Conservation (phyloP, 2,888 invertebrate species). For the Cryptus armator region DNA sequence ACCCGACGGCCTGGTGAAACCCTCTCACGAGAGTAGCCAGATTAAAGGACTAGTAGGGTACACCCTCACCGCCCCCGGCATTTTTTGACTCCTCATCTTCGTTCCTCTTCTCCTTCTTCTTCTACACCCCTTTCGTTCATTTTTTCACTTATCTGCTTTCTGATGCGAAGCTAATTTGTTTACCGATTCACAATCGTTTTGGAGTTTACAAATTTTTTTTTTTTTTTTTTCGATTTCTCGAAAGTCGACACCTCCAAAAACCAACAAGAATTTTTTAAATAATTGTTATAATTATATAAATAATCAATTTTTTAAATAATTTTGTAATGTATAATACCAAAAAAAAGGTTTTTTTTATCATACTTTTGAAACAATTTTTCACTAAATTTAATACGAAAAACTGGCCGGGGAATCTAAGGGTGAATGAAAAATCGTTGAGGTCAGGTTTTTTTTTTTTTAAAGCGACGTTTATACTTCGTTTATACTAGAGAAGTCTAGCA, state of each 20-base stretch:
- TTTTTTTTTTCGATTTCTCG: neutral
- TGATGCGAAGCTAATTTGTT: neutral
- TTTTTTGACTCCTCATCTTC: neutral
- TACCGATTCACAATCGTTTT: neutral
- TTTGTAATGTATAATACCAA: neutral
- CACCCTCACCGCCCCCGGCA: constrained; percentile 62
- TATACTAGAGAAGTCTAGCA: neutral
- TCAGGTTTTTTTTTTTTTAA: neutral
- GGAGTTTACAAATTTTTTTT: neutral
- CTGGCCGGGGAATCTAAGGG: no score
- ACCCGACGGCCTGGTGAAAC: constrained; percentile 78
- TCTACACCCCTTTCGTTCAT: constrained; percentile 11
- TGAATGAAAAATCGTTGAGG: neutral
- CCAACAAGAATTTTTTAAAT: neutral
- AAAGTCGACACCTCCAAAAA: neutral
- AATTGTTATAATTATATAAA: no score
- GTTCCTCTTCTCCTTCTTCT: constrained; percentile 8
- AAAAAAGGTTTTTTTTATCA: neutral
- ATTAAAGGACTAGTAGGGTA: constrained; percentile 74
- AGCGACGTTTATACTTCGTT: neutral
- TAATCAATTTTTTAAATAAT: no score
- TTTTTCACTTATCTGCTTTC: neutral
- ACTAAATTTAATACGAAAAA: no score
- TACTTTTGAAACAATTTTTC: no score
- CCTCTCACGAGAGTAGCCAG: constrained; percentile 79